These are phyloP conservation scores for Rhagophthalmus giganteus DNA, from an alignment of 2,888 invertebrate genomes.

Conservation along the genomic window DNA sequence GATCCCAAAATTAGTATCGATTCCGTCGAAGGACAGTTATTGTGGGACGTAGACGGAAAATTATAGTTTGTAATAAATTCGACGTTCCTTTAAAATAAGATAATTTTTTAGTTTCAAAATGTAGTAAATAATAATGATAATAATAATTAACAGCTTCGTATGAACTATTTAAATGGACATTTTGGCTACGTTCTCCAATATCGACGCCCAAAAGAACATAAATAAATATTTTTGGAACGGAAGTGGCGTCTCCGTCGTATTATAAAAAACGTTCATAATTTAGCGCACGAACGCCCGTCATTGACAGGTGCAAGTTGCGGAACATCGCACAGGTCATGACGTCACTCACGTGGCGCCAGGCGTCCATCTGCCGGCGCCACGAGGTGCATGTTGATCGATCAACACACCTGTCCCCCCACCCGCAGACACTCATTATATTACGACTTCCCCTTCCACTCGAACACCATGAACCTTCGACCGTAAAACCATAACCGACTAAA, in stretches of 20 bases:
- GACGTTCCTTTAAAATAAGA: too few species aligned
- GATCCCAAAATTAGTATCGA: too few species aligned
- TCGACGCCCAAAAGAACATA: neutral
- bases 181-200: neutral
- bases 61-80: too few species aligned
- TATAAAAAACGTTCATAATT: slow-evolving; percentile 13
- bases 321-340: slow-evolving; percentile 38
- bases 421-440: slow-evolving; percentile 9
- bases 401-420: slow-evolving; percentile 43
- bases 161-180: neutral
- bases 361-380: slow-evolving; percentile 49
- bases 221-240: slow-evolving; percentile 5
- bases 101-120: too few species aligned
- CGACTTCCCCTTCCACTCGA: slow-evolving; percentile 5
- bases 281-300: slow-evolving; percentile 35
- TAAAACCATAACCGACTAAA: neutral
- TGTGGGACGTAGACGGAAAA: too few species aligned
- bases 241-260: neutral
- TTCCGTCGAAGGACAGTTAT: too few species aligned
- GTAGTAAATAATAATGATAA: neutral
- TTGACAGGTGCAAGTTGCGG: slow-evolving; percentile 38
- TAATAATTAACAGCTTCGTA: neutral
- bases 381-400: slow-evolving; percentile 52
- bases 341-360: slow-evolving; percentile 31
- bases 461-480: slow-evolving; percentile 4